A percentile compares a stretch with the other conserved stretches of the same genome.
These are phyloP conservation scores for Edolisoma coerulescens DNA, from an alignment of 2,113 vertebrate genomes.

Conservation along the genomic window DNA sequence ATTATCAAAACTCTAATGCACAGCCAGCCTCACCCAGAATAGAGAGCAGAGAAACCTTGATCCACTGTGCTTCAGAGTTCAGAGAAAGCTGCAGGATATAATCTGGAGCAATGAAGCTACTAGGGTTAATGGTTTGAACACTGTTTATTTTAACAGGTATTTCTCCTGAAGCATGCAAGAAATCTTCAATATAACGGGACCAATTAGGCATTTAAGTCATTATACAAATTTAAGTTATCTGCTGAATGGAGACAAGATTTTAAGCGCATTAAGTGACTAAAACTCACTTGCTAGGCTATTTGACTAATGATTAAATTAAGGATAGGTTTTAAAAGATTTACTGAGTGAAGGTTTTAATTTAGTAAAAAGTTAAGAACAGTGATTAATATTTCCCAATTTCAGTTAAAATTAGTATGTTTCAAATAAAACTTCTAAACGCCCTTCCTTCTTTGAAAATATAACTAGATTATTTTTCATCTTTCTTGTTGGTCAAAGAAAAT, in stretches of 20 bases:
- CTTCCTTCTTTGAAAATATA: background rate
- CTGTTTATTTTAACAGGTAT: background rate
- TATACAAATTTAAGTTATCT: background rate
- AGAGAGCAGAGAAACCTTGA: background rate
- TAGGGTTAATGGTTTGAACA: background rate
- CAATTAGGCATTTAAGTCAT: background rate
- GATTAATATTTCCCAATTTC: background rate
- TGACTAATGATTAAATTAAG: background rate
- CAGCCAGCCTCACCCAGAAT: background rate
- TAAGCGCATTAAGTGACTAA: background rate
- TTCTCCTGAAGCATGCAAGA: background rate
- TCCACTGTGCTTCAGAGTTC: background rate
- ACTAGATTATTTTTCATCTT: background rate
- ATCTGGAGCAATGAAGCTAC: background rate
- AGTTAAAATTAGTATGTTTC: background rate
- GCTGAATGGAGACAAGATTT: background rate
- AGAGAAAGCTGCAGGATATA: background rate
- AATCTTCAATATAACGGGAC: background rate
- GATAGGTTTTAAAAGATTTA: background rate
- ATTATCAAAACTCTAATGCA: background rate
- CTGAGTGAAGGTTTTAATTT: background rate
- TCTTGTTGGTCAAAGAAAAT: background rate
- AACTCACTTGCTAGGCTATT: background rate
- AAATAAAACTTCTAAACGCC: background rate
- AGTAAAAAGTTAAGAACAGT: background rate